phyloP scores from a whole-genome alignment of 2,113 vertebrate genomes.

The Salvelinus alpinus region DNA sequence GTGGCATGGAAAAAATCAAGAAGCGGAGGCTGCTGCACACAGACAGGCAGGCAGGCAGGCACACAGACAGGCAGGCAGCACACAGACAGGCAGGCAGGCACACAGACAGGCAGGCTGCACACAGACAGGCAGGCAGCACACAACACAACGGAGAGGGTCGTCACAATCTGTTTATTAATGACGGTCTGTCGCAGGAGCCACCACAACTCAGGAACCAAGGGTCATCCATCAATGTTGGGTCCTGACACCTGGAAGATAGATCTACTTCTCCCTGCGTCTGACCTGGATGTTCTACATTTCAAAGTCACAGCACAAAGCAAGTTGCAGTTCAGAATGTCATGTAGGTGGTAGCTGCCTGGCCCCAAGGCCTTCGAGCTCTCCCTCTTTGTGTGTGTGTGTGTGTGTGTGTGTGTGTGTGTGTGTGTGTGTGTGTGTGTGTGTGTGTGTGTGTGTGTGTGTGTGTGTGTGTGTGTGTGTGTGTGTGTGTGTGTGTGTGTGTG shows the following conservation, averaged over 20 bases:
- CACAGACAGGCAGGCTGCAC: constrained; percentile 19
- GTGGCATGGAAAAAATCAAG: constrained; percentile 76
- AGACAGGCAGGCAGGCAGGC: constrained; percentile 36
- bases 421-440: constrained; percentile 32
- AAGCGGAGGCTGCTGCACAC: constrained; percentile 55
- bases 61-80: no score
- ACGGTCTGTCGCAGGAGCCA: constrained; percentile 71
- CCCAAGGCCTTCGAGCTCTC: constrained; percentile 37
- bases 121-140: constrained; percentile 60
- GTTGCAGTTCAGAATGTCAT: constrained; percentile 65
- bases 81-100: no score
- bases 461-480: neutral
- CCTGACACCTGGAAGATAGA: constrained; percentile 66
- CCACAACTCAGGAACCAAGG: constrained; percentile 58
- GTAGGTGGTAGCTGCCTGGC: constrained; percentile 35
- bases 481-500: no score
- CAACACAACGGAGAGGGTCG: constrained; percentile 8
- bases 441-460: constrained; percentile 25
- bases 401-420: constrained; percentile 40
- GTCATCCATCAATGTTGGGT: constrained; percentile 71
- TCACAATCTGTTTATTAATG: constrained; percentile 79
- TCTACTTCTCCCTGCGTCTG: constrained; percentile 63
- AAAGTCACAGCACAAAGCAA: constrained; percentile 60
- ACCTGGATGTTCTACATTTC: constrained; percentile 71
- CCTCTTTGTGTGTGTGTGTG: constrained; percentile 34